These are phyloP conservation scores for Orgyia antiqua DNA, from an alignment of 2,888 invertebrate species.

Conservation along the genomic window DNA sequence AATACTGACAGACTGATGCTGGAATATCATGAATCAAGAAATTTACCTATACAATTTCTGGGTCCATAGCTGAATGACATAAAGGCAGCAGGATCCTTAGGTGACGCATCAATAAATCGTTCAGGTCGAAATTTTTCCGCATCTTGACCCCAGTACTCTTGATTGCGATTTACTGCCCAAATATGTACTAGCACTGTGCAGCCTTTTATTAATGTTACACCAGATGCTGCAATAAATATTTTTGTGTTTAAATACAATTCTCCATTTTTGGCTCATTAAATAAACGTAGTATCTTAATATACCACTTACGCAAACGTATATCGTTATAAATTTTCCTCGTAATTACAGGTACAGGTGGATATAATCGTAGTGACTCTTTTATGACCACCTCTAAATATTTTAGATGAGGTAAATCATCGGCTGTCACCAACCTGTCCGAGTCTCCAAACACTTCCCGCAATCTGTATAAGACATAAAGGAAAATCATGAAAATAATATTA, in stretches of 20 bases:
- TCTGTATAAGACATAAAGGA: constrained; percentile 17
- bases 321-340: constrained; percentile 23
- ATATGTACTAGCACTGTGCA: constrained; percentile 26
- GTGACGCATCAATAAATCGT: constrained; percentile 28
- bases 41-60: constrained; percentile 39
- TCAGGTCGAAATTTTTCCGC: constrained; percentile 38
- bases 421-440: constrained; percentile 13
- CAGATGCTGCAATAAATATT: constrained; percentile 26
- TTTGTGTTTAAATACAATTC: too few species aligned
- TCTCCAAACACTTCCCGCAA: constrained; percentile 27
- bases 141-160: constrained; percentile 40
- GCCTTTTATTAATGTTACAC: constrained; percentile 21
- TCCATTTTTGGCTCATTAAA: too few species aligned
- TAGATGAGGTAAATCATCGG: constrained; percentile 24
- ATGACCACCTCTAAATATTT: constrained; percentile 32
- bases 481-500: too few species aligned
- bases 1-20: too few species aligned
- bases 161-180: constrained; percentile 59
- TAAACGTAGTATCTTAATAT: too few species aligned
- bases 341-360: constrained; percentile 32
- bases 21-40: too few species aligned
- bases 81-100: constrained; percentile 30
- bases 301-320: constrained; percentile 14
- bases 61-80: constrained; percentile 39
- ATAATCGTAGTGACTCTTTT: constrained; percentile 30